These are phyloP conservation scores for Apistogramma diplotaenia DNA, from an alignment of 2,113 vertebrate genomes.

Conservation along the genomic window DNA sequence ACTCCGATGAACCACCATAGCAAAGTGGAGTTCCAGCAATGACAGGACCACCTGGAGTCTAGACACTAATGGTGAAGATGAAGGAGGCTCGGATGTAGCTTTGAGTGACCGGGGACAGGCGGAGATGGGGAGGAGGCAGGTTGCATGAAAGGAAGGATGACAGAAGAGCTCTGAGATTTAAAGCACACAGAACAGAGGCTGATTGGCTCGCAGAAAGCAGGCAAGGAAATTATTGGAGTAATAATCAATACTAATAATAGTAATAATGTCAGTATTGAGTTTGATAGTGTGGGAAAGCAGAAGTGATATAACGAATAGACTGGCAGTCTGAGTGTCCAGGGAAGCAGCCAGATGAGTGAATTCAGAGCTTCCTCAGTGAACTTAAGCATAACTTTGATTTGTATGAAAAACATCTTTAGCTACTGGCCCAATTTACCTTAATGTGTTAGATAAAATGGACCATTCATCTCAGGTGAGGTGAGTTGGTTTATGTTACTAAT, in stretches of 20 bases:
- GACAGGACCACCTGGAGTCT: no score
- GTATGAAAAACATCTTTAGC: not conserved
- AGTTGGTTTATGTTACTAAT: not conserved
- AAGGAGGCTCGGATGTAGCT: no score
- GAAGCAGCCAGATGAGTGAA: not conserved
- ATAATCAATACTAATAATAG: not conserved
- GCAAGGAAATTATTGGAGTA: not conserved
- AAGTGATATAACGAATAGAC: not conserved
- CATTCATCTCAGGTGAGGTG: not conserved
- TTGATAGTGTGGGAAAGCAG: not conserved
- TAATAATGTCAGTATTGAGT: not conserved
- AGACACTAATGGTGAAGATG: no score
- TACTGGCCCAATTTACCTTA: not conserved
- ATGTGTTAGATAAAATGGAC: not conserved
- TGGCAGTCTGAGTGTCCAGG: not conserved
- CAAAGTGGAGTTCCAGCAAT: no score
- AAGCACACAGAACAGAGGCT: not conserved
- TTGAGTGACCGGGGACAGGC: no score
- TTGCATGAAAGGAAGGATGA: no score
- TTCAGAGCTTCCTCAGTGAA: not conserved
- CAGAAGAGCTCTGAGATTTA: not conserved
- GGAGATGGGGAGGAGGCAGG: no score
- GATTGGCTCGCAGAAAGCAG: not conserved
- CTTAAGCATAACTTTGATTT: not conserved
- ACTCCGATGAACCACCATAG: not conserved